Evolutionary conservation across 2,888 invertebrate species (phyloP), one percentile per base, ranked within the genome.

Genomic region (Agrochola circellaris): DNA sequence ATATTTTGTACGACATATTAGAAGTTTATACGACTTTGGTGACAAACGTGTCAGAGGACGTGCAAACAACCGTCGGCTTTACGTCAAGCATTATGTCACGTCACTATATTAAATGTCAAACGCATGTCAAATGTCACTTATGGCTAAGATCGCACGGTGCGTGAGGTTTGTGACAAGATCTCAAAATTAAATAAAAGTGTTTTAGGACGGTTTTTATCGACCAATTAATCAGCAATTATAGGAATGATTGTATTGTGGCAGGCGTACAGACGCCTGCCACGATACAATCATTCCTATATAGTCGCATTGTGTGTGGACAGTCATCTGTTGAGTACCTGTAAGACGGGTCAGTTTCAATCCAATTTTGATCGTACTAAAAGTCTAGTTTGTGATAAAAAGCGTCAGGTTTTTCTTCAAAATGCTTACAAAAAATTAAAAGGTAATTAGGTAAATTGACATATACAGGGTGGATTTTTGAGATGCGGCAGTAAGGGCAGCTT

Each of bases 71-170:
- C 38, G 11, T 60, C 42, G 17, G 56, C 30, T 67, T 17, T 65
- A 15, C 11, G 34, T 48, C 73, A 58, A 42, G 20, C 42, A 13
- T 34, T 66, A 56, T 30, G 70, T 68, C 61, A 69, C 60, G 60
- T 81, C 56, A 81, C 56, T 34, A 48, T 54, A 42, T 56, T 56
- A 75, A 84, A 84, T 81, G 84, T 61, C 76, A 80, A 70, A 70
- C 26, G 68, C 60, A 69, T 80, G 80, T 64, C 60, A 64, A 62
- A 67, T 34, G 72, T 75, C 71, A 77, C 66, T 56, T 74, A 68
- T 34, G 42, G 56, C 26, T 42, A 15, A 45, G 34, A 65, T 48
- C 70, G 45, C 64, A 73, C 48, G 9, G 45, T 66, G 48, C 34
- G 23, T 48, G 66, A 34, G n/a, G 17, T 30, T 60, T 42, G n/a